Percentiles rank a stretch among this genome's conserved stretches.
These are phyloP conservation scores for Xenopus petersii DNA, from an alignment of 2,797 vertebrate genomes.

Conservation along the genomic window DNA sequence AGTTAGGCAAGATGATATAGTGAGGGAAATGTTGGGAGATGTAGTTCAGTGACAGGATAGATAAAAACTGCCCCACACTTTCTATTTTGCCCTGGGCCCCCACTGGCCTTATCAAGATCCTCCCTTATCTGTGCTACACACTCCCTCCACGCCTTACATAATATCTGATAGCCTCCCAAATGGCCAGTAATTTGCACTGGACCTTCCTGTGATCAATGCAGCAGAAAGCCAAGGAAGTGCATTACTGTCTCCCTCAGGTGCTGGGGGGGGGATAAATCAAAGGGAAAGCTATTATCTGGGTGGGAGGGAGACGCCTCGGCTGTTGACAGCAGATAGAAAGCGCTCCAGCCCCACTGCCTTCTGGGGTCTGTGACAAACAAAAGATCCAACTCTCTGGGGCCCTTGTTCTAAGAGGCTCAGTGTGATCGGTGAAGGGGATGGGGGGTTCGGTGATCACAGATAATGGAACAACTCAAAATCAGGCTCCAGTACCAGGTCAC, in stretches of 20 bases:
- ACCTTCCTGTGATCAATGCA: no score
- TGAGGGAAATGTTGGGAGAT: no score
- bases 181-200: neutral
- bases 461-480: neutral
- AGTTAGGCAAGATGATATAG: no score
- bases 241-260: neutral
- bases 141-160: neutral
- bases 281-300: neutral
- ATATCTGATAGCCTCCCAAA: neutral
- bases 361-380: conserved; percentile 10
- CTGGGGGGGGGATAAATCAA: neutral
- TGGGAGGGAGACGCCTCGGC: neutral
- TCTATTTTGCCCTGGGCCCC: no score
- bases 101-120: neutral
- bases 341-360: neutral
- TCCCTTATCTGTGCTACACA: neutral
- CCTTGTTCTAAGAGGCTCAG: neutral
- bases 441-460: conserved; percentile 19
- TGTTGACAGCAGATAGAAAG: neutral
- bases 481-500: no score
- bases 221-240: neutral
- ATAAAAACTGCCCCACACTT: no score
- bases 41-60: no score
- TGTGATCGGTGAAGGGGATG: neutral
- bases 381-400: neutral